Base-by-base conservation (phyloP, 2,888 invertebrate genomes). In the Harpalus rufipes region DNA sequence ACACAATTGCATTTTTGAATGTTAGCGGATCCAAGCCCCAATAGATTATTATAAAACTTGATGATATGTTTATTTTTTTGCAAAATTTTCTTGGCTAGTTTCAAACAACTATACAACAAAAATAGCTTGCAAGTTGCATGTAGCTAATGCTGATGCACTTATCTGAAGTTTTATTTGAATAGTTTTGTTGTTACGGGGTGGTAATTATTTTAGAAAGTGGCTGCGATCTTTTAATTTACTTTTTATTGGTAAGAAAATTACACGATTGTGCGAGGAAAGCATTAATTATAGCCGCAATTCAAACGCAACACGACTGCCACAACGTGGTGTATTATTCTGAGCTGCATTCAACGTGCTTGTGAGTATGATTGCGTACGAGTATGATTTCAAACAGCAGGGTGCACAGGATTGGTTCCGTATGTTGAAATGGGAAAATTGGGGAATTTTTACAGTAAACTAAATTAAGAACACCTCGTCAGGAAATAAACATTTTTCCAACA, bases 161-260 rank as follows among this genome's bases (percentile, higher is more conserved):
- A 51, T 25, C 63, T 7, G 18, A 7, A 14, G 56, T 56, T 78
- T 72, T 72, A 41, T 44, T 72, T 16, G 10, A 65, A 51, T 58
- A 65, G 39, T 83, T 83, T 83, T 25, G 44, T 84, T 84, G 84
- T 65, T 65, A 63, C 44, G 65, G 84, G 84, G 84, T 84, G 78
- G 78, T 78, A 84, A 84, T 84, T 84, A 84, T 84, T 84, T 63
- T 84, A 84, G 84, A 84, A 84, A 84, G 84, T 84, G 76, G 51
- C 78, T 41, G 81, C 65, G 32, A 78, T 84, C 65, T 84, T 84
- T 84, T 84, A 65, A 84, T 84, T 84, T 84, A 84, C 78, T 82
- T 84, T 84, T 84, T 84, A 84, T 84, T 84, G 84, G 78, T 56
- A 78, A 84, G 84, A 84, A 84, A 84, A 84, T 84, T 84, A 84